Conservation (phyloP, 2,888 invertebrate genomes). For the Cerceris rybyensis region DNA sequence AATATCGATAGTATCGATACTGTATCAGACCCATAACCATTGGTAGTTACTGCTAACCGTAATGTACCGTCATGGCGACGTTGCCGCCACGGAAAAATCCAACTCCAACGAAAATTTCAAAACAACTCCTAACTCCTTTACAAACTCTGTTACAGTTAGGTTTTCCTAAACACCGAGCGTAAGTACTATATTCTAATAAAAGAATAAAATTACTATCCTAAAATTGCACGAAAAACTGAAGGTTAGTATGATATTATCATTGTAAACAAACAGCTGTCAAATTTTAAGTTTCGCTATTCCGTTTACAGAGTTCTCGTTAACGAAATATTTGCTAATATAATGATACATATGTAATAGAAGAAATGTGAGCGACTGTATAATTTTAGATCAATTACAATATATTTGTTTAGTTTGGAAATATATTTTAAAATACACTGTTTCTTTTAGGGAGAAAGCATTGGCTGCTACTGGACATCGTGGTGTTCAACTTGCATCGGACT, state of each 20-base stretch:
- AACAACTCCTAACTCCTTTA: slow-evolving; percentile 89
- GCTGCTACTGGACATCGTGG: slow-evolving; percentile 95
- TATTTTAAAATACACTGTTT: neutral
- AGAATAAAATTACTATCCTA: slow-evolving; percentile 1
- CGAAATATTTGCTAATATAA: neutral
- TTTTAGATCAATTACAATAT: neutral
- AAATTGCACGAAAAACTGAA: neutral
- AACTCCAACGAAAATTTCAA: slow-evolving; percentile 88
- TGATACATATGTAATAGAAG: neutral
- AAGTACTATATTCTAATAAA: slow-evolving; percentile 81
- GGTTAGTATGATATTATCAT: slow-evolving; percentile 5
- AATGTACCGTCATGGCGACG: slow-evolving; percentile 85
- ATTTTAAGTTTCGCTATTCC: slow-evolving; percentile 21
- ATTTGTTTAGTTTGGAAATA: neutral
- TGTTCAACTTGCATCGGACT: slow-evolving; percentile 94
- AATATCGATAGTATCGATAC: too few species aligned
- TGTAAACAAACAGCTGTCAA: slow-evolving; percentile 75
- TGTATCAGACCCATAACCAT: neutral
- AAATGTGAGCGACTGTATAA: neutral
- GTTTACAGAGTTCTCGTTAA: neutral
- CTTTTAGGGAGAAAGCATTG: slow-evolving; percentile 91
- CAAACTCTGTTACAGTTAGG: slow-evolving; percentile 95
- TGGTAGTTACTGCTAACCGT: slow-evolving; percentile 34
- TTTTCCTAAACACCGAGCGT: slow-evolving; percentile 94
- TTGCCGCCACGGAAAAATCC: slow-evolving; percentile 90